Evolutionary conservation across 2,888 invertebrate genomes (phyloP), one percentile per base, ranked within the genome.

Genomic region (Carcina quercana): DNA sequence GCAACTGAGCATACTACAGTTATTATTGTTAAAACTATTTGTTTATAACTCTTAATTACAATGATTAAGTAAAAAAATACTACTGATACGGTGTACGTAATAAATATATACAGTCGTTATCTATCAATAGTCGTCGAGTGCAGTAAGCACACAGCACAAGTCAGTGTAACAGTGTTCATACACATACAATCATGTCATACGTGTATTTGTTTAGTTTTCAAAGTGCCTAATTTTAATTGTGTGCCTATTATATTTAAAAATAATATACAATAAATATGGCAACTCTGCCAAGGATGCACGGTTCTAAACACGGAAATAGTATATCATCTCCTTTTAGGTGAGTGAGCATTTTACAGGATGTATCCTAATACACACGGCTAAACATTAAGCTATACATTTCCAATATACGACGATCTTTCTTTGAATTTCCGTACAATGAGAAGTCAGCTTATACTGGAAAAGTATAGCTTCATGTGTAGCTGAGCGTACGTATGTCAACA

Each of bases 291-390:
- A 64, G 82, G 46, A 70, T 69, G 59, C 72, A 74, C 49, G 62
- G 54, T 50, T 66, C 79, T 34, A 82, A 74, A 58, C 70, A 74
- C 48, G 70, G 59, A 39, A 57, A 55, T 50, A 57, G 46, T 45
- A 55, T 75, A 44, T 50, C 76, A 6, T 68, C 75, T 28, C 75
- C 80, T 5, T 82, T 82, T 66, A 79, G 78, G 80, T 80, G 57
- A n/a, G n/a, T n/a, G n/a, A n/a, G n/a, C n/a, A n/a, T n/a, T n/a
- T n/a, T n/a, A n/a, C n/a, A n/a, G n/a, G n/a, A n/a, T n/a, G n/a
- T n/a, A n/a, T n/a, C n/a, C n/a, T n/a, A n/a, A n/a, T n/a, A n/a
- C n/a, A n/a, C n/a, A n/a, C n/a, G n/a, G n/a, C n/a, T n/a, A n/a
- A n/a, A n/a, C n/a, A n/a, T n/a, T n/a, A n/a, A n/a, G n/a, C n/a